A percentile compares a stretch with the other conserved stretches of the same genome.
Evolutionary conservation across 2,113 vertebrate genomes (phyloP).

Genomic region (Sciurus niger): DNA sequence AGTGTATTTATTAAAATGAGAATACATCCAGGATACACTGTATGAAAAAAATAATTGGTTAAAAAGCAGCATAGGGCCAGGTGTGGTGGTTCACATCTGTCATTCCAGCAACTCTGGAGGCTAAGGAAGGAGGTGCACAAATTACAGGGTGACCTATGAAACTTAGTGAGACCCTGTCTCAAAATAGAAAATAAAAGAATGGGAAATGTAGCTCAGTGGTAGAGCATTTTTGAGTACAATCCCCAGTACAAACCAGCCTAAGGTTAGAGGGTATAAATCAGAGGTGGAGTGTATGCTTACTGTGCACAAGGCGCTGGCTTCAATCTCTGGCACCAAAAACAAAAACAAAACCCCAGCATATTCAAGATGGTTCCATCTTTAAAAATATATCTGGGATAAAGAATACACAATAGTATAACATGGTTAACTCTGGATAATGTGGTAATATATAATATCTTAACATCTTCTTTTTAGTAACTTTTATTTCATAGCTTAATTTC

Average conservation of each 20-base stretch:
- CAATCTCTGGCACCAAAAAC: background rate
- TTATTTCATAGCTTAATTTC: slow-evolving; percentile 5
- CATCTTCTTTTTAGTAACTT: background rate
- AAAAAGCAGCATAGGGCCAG: background rate
- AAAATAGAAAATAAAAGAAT: too few relatives aligned
- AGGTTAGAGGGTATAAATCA: background rate
- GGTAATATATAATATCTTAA: background rate
- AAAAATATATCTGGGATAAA: background rate
- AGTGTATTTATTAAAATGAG: background rate
- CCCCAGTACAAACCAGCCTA: background rate
- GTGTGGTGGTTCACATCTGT: too few relatives aligned
- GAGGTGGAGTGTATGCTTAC: too few relatives aligned
- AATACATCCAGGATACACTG: background rate
- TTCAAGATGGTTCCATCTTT: background rate
- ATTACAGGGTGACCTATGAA: too few relatives aligned
- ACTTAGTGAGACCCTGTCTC: too few relatives aligned
- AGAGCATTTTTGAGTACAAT: too few relatives aligned
- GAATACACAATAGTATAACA: background rate
- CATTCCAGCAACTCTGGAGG: too few relatives aligned
- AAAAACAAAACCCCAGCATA: background rate
- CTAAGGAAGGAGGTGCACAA: too few relatives aligned
- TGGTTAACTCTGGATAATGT: background rate
- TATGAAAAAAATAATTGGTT: background rate
- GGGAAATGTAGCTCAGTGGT: too few relatives aligned
- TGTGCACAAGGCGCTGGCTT: too few relatives aligned